These are phyloP conservation scores for Crocodylus rhombifer DNA, from an alignment of 2,797 vertebrate species.

Conservation along the genomic window DNA sequence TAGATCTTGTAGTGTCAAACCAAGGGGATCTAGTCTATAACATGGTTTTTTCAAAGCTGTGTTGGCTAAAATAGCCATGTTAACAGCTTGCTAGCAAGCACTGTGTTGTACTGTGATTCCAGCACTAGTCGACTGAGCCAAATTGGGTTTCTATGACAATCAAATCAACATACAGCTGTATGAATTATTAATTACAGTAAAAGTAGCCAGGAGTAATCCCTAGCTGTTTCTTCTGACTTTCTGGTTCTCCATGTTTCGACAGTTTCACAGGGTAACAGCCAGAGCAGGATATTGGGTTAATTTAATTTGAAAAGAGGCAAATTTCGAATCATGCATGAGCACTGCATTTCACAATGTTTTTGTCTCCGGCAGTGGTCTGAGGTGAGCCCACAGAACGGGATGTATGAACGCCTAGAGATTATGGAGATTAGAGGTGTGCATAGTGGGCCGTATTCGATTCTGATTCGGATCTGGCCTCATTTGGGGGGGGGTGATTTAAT, in stretches of 20 bases:
- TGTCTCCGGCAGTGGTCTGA: neutral
- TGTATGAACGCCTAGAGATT: neutral
- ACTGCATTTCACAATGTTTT: neutral
- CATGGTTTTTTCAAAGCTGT: neutral
- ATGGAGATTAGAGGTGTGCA: neutral
- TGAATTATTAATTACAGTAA: slow-evolving; percentile 26
- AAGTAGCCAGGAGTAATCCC: neutral
- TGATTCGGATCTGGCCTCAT: too few relatives aligned
- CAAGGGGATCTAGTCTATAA: neutral
- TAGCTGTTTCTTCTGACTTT: slow-evolving; percentile 20
- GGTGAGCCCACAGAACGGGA: neutral
- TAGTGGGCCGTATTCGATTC: too few relatives aligned
- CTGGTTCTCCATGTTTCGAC: neutral
- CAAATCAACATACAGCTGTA: neutral
- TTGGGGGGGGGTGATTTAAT: too few relatives aligned
- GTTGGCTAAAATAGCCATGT: neutral
- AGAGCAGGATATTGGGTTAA: neutral
- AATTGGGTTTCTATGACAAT: neutral
- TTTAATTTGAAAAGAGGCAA: slow-evolving; percentile 2
- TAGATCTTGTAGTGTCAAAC: neutral
- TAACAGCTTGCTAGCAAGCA: neutral
- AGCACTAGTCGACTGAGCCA: neutral
- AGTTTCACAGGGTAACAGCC: slow-evolving; percentile 6
- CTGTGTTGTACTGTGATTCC: neutral
- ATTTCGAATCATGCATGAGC: neutral